phyloP scores from a whole-genome alignment of 2,888 invertebrate genomes.

The Aphelenchoides bicaudatus region DNA sequence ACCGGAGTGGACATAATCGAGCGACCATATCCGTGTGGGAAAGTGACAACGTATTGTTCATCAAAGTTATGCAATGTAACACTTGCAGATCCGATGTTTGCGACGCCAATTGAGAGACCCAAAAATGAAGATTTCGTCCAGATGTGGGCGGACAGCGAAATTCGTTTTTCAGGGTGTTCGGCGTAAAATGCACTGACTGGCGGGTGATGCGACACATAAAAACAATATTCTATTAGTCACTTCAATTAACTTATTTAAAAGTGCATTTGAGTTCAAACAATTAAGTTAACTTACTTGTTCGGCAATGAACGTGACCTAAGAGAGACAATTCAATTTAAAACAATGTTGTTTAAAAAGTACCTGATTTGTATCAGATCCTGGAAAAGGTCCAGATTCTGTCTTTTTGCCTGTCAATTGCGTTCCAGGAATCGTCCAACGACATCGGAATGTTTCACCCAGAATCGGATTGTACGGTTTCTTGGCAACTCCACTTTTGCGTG shows the following conservation, averaged over 20 bases:
- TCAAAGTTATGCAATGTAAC: conserved; percentile 83
- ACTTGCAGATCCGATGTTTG: conserved; percentile 89
- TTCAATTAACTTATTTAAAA: too few species aligned
- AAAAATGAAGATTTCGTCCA: conserved; percentile 99
- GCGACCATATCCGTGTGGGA: conserved; percentile 95
- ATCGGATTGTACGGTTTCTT: conserved; percentile 99
- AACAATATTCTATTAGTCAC: too few species aligned
- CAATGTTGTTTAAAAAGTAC: not conserved
- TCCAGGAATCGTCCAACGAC: conserved; percentile 50
- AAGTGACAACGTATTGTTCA: conserved; percentile 90
- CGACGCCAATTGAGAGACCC: conserved; percentile 78
- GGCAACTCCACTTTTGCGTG: conserved; percentile 89
- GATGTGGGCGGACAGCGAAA: conserved; percentile 88
- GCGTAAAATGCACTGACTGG: conserved; percentile 99
- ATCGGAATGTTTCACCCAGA: conserved; percentile 84
- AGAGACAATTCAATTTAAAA: conserved; percentile 35
- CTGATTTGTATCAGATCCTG: conserved; percentile 82
- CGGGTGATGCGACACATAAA: conserved; percentile 99
- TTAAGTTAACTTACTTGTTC: conserved; percentile 78
- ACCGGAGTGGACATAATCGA: conserved; percentile 92
- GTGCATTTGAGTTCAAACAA: too few species aligned
- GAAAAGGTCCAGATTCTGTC: conserved; percentile 69
- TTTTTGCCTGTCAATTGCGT: conserved; percentile 36
- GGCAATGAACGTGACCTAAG: conserved; percentile 77
- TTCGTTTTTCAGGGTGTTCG: conserved; percentile 83